Base-by-base conservation (phyloP, 2,888 invertebrate genomes). In the Tenthredo livida region DNA sequence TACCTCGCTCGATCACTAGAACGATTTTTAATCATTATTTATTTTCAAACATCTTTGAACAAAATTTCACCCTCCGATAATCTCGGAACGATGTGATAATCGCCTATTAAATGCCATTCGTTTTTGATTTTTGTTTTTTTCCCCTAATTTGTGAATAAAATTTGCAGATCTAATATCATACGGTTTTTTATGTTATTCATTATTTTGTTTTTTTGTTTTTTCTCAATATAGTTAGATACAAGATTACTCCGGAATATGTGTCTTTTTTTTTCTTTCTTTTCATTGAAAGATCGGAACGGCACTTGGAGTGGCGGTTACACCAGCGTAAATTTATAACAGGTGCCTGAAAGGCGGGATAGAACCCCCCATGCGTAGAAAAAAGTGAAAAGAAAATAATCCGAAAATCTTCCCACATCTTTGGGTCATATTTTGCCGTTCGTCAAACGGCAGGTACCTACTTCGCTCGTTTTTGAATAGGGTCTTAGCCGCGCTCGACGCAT, bases 321-420 rank as follows among this genome's bases (percentile, higher is more conserved):
- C 67, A 29, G 67, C 17, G 54, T 15, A 17, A 77, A 25, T 29
- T 77, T 77, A 29, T 33, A 29, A 47, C 47, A 77, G 25, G 77
- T 29, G 77, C n/a, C 50, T 15, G 6, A 33, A 33, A 17, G 10
- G 29, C 12, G 33, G 29, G 12, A 40, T n/a, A 50, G 33, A 54
- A 21, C 2, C 25, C 54, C 2, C 25, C 54, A 77, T 29, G n/a
- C 21, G 77, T 47, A 50, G 3, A 77, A 40, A 40, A 77, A 54
- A 10, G 17, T 3, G 29, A 54, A 54, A 33, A 29, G 21, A 77
- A 77, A 80, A 61, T 87, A 87, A 87, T 86, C 85, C 58, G 84
- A 73, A 87, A 85, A 85, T 87, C 87, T 87, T 87, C 86, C 86
- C 87, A 87, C 86, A 87, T 85, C 65, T 83, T 85, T 47, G 50